Conservation (phyloP, 1,140 invertebrate species). For the Odontomachus brunneus region DNA sequence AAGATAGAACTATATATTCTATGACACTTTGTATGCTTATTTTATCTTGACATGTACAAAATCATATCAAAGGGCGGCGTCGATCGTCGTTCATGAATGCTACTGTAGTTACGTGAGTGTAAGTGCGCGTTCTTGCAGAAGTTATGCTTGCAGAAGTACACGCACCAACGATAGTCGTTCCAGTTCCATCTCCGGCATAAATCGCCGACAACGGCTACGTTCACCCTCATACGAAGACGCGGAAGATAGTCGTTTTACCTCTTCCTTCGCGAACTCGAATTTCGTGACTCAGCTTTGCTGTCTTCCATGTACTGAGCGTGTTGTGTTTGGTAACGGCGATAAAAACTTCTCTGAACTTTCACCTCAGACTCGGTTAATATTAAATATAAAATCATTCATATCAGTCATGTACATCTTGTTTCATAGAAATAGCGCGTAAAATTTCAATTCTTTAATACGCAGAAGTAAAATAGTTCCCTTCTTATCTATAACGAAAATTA, state of each 20-base stretch:
- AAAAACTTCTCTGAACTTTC: not conserved
- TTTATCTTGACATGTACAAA: not conserved
- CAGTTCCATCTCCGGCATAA: slow-evolving; percentile 48
- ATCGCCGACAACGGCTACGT: slow-evolving; percentile 7
- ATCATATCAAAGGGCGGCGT: not conserved
- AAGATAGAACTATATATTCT: not conserved
- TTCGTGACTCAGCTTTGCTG: slow-evolving; percentile 11
- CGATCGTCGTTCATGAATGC: slow-evolving; percentile 20
- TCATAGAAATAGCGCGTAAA: no score
- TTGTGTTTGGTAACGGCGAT: slow-evolving; percentile 8
- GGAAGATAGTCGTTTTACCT: slow-evolving; percentile 9
- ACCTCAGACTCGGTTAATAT: not conserved
- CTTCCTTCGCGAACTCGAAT: not conserved
- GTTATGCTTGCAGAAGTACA: slow-evolving; percentile 16
- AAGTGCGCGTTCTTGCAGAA: slow-evolving; percentile 22
- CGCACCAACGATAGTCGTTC: slow-evolving; percentile 31
- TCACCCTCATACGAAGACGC: not conserved
- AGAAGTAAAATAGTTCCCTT: no score
- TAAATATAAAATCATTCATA: not conserved
- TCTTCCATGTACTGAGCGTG: not conserved
- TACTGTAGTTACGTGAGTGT: not conserved
- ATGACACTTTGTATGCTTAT: not conserved
- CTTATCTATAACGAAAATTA: no score
- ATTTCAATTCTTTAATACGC: no score
- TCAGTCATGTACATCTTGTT: no score